Evolutionary conservation across 2,797 vertebrate species (phyloP).

Genomic region (Myiothlypis coronata): DNA sequence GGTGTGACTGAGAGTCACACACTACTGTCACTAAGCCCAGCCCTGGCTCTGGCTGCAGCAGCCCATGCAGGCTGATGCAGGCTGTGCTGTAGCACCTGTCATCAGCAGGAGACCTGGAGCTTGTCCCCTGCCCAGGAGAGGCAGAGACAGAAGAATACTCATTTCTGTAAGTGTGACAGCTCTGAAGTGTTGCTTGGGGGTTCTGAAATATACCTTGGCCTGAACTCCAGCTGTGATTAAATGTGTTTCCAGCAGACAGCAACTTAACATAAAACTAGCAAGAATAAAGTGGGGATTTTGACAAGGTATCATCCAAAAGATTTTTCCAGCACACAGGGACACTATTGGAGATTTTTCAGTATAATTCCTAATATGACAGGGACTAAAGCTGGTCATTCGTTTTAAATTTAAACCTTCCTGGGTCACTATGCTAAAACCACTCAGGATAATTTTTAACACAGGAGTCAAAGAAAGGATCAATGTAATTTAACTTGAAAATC

Average conservation of each 20-base stretch:
- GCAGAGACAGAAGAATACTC: background rate
- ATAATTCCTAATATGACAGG: slow-evolving; percentile 8
- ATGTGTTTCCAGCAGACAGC: background rate
- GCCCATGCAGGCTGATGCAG: too few species aligned
- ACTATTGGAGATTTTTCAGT: background rate
- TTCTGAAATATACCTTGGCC: background rate
- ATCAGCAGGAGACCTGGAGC: background rate
- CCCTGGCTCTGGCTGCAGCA: background rate
- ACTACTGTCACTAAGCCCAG: fast-evolving
- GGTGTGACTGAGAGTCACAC: background rate
- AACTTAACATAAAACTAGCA: background rate
- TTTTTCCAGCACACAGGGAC: background rate
- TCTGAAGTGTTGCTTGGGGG: background rate
- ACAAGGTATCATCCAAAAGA: background rate
- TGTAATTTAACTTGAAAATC: background rate
- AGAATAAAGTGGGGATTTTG: background rate
- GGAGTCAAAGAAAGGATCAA: background rate
- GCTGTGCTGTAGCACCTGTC: fast-evolving
- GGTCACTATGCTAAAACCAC: background rate
- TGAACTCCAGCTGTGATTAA: background rate
- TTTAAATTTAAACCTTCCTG: slow-evolving; percentile 4
- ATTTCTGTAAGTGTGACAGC: background rate
- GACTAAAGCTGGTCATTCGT: background rate
- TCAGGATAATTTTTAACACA: background rate
- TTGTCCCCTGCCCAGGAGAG: background rate